These are phyloP conservation scores for Drosophila subpulchrella DNA, from an alignment of 1,140 invertebrate genomes.

Conservation along the genomic window DNA sequence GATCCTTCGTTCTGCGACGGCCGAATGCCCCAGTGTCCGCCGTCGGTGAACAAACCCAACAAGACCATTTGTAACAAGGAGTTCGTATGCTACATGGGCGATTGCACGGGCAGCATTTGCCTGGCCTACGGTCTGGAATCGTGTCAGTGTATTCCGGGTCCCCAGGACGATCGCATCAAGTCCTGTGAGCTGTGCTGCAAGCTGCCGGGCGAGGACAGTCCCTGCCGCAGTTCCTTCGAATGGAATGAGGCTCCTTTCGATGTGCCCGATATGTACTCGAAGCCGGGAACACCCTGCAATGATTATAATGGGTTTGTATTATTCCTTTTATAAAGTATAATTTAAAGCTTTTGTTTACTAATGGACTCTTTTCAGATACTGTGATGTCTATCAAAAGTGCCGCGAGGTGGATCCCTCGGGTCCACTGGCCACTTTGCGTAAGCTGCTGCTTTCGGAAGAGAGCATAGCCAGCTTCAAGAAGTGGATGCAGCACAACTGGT, in stretches of 20 bases:
- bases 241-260: constrained; percentile 95
- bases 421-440: constrained; percentile 95
- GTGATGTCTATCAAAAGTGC: constrained; percentile 99
- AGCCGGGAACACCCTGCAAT: constrained; percentile 97
- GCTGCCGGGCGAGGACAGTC: constrained; percentile 92
- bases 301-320: constrained; percentile 93
- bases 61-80: constrained; percentile 97
- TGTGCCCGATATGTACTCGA: constrained; percentile 96
- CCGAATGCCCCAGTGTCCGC: constrained; percentile 92
- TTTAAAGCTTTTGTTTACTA: neutral
- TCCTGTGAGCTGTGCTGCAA: constrained; percentile 96
- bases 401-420: constrained; percentile 97
- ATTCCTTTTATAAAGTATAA: neutral
- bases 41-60: constrained; percentile 96
- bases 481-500: constrained; percentile 94
- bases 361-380: constrained; percentile 88
- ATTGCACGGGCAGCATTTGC: constrained; percentile 97
- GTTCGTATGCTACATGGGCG: constrained; percentile 97
- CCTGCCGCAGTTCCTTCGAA: constrained; percentile 93
- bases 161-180: constrained; percentile 91
- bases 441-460: constrained; percentile 94
- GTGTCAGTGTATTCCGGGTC: constrained; percentile 94
- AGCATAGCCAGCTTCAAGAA: constrained; percentile 93
- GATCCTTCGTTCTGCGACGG: constrained; percentile 96
- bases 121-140: constrained; percentile 97